Conservation (phyloP, 2,888 invertebrate species). For the Carcina quercana region DNA sequence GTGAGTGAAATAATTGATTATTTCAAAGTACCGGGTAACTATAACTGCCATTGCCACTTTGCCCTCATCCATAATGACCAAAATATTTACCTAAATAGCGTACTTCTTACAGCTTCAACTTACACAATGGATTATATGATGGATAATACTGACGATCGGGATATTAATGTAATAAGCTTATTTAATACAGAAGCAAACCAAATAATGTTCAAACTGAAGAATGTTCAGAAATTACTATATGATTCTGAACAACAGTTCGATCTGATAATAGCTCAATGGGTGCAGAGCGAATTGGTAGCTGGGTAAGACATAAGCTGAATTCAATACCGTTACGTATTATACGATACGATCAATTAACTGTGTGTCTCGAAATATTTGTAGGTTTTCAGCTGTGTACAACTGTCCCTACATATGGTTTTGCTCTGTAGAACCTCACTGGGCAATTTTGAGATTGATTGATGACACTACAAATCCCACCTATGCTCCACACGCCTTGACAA, state of each 20-base stretch:
- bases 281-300: too few relatives aligned
- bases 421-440: conserved; percentile 16
- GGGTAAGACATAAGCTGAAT: too few relatives aligned
- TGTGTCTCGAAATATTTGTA: too few relatives aligned
- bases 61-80: too few relatives aligned
- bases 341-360: too few relatives aligned
- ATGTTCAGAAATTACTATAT: conserved; percentile 25
- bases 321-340: too few relatives aligned
- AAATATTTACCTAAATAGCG: too few relatives aligned
- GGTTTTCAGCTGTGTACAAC: conserved; percentile 11
- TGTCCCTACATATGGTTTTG: conserved; percentile 7
- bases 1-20: conserved; percentile 20
- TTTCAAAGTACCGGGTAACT: conserved; percentile 20
- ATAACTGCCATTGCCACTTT: too few relatives aligned
- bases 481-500: conserved; percentile 12
- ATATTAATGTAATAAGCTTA: conserved; percentile 17
- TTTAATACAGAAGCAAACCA: conserved; percentile 8
- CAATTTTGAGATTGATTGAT: conserved; percentile 17
- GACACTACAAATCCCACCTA: conserved; percentile 23
- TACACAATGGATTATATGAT: too few relatives aligned
- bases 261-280: conserved; percentile 36
- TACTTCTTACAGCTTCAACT: too few relatives aligned
- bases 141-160: conserved; percentile 20
- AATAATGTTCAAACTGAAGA: conserved; percentile 13
- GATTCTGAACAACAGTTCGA: conserved; percentile 32